Percentiles rank a stretch among this genome's conserved stretches.
phyloP scores from a whole-genome alignment of 2,113 vertebrate genomes.

The Oncorhynchus mykiss region DNA sequence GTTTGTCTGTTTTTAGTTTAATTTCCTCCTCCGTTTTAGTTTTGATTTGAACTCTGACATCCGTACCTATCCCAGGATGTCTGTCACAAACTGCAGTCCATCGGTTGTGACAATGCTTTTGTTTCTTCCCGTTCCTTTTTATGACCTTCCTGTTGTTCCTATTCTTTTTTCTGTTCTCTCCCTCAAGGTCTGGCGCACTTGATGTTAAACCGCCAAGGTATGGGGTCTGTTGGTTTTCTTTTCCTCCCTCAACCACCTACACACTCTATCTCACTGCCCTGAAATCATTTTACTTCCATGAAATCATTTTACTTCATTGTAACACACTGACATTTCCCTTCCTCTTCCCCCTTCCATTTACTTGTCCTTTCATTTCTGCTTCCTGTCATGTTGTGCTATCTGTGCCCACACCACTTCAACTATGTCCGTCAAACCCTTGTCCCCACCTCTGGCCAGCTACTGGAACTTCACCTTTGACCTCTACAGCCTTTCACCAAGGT shows the following conservation, averaged over 20 bases:
- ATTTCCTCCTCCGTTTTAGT: slow-evolving; percentile 62
- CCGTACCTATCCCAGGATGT: slow-evolving; percentile 80
- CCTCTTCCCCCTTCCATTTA: slow-evolving; percentile 57
- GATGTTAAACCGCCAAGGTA: slow-evolving; percentile 85
- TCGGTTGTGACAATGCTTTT: slow-evolving; percentile 83
- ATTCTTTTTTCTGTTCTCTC: slow-evolving; percentile 83
- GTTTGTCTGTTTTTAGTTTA: slow-evolving; percentile 69
- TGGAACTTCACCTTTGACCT: slow-evolving; percentile 79
- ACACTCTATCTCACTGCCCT: slow-evolving; percentile 53
- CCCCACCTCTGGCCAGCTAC: slow-evolving; percentile 81
- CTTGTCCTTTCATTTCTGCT: slow-evolving; percentile 64
- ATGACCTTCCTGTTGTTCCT: slow-evolving; percentile 83
- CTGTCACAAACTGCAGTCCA: slow-evolving; percentile 87
- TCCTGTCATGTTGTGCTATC: slow-evolving; percentile 74
- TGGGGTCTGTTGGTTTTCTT: slow-evolving; percentile 76
- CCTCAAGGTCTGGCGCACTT: slow-evolving; percentile 86
- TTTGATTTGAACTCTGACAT: slow-evolving; percentile 75
- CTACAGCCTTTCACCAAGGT: slow-evolving; percentile 77
- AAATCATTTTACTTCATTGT: slow-evolving; percentile 57
- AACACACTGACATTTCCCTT: slow-evolving; percentile 69
- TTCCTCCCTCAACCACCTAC: slow-evolving; percentile 66
- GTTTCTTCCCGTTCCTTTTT: slow-evolving; percentile 69
- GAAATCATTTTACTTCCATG: slow-evolving; percentile 51
- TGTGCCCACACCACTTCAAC: slow-evolving; percentile 69
- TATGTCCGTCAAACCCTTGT: slow-evolving; percentile 79